Evolutionary conservation across 2,888 invertebrate genomes (phyloP), one percentile per base, ranked within the genome.

Genomic region (Himalopsyche japonica): DNA sequence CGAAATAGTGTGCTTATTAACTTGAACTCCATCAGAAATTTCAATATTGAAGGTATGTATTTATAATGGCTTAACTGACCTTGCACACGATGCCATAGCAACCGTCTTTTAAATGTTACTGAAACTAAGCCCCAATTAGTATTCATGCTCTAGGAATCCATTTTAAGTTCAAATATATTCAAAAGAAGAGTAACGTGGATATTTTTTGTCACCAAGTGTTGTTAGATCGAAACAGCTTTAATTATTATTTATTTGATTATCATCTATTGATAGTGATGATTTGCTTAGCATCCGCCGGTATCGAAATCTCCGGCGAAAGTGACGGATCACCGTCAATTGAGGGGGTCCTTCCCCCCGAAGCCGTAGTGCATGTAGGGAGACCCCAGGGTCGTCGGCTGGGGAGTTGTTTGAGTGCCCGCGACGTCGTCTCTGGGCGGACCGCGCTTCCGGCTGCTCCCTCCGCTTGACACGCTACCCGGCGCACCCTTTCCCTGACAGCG

Each of bases 331-430:
- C 84, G 88, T 89, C 89, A 90, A 87, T 88, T 89, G 57, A 91
- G 88, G 43, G 90, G 90, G 87, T 91, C 91, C 88, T 91, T 91
- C 89, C 89, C 90, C 84, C 93, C 93, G 89, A 94, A 94, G 85
- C 94, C 94, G 88, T 94, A 94, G 90, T 93, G 93, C 83, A 94
- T 90, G 89, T 94, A 93, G 76, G 94, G 94, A n/a, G 94, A 93
- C 83, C 93, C 93, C 77, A 91, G 89, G 15, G 91, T 85, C 64
- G 88, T 88, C 82, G 87, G 86, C 57, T 88, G 86, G 57, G 57
- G 57, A 7, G 57, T 57, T 24, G 57, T 57, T 79, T 88, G 87
- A 87, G 88, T 86, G 86, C 87, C 85, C 86, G 87, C 87, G 85
- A 88, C 87, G 86, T 88, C 83, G 88, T 87, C 88, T 89, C 90